Evolutionary conservation across 2,113 vertebrate genomes (phyloP), one percentile per base, ranked within the genome.

Genomic region (Polyodon spathula): DNA sequence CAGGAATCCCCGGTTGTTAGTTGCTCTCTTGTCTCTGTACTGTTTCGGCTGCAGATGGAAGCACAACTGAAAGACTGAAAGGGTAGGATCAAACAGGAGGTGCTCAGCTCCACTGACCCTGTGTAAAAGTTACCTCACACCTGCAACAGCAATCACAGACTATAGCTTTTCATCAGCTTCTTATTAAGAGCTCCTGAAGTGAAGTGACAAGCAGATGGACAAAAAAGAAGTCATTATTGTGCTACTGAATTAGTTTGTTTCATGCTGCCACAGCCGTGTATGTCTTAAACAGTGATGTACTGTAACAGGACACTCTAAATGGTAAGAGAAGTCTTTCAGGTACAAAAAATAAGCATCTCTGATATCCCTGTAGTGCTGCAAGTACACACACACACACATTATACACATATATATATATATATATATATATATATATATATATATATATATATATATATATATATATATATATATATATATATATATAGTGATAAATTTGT

Each of bases 21-120:
- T n/a, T 2, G 48, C 9, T 50, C 48, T 50, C 48, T 50, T 12
- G 48, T 50, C 12, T 50, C 12, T n/a, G 48, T n/a, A 14, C 12
- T 50, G 15, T 50, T 50, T n/a, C 2, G 48, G 14, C 7, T 50
- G 15, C 15, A 50, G 48, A 50, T 4, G 27, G 27, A 27, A 3
- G 27, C 27, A 50, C 15, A 50, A 50, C 48, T 50, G 48, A n/a
- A 50, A 50, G 12, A 50, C 48, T 50, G 48, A n/a, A 50, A 50
- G 12, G 15, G 15, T 50, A 50, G 48, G 12, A 14, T 50, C 5
- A 50, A 50, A 50, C 9, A 50, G 10, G 5, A 11, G 1, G 5
- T 6, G 48, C 48, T n/a, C 15, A 50, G 5, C 12, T 50, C 9
- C 11, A 4, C n/a, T n/a, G 5, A 2, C 9, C 15, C 48, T 50